Base-by-base conservation (phyloP, 2,797 vertebrate species). In the Tachyglossus aculeatus region DNA sequence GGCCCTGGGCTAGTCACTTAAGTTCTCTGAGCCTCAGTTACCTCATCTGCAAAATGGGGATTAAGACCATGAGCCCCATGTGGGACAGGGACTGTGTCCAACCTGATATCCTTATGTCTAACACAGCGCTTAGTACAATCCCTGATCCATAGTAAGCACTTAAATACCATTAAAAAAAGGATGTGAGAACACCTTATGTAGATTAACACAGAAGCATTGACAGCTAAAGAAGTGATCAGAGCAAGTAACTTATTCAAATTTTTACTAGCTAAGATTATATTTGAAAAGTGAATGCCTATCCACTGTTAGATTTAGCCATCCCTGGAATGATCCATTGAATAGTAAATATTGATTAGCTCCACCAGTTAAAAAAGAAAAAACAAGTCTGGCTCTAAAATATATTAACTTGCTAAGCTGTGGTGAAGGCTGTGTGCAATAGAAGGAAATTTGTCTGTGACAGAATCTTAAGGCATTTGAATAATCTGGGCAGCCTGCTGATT, bases 371-470 rank as follows among this genome's bases (percentile, higher is more conserved):
- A 45, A 25, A 19, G 32, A 47, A n/a, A 27, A 36, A 38, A 61
- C n/a, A 80, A 69, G 38, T 43, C 21, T 48, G 40, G 39, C 39
- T 71, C 60, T 61, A 45, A 66, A 58, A 24, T n/a, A n/a, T 34
- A 25, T 71, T 47, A 0, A 0, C 37, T 53, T 63, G 66, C 43
- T 27, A 56, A 25, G 29, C 39, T 56, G 18, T n/a, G n/a, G 8
- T 12, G 21, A 19, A n/a, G 38, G 9, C 14, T 14, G 55, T 68
- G 51, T 13, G 29, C 51, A 67, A 37, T 39, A 44, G 12, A n/a
- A 24, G 2, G 2, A 0, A 32, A 9, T 43, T 36, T 58, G 3
- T 53, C 21, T 55, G 57, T 76, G 68, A 81, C 80, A 69, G 83
- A 56, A 66, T 8, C n/a, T 44, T 15, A 12, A 64, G 64, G 45